Conservation (phyloP, 1,140 invertebrate species). For the Gonioctena quinquepunctata region DNA sequence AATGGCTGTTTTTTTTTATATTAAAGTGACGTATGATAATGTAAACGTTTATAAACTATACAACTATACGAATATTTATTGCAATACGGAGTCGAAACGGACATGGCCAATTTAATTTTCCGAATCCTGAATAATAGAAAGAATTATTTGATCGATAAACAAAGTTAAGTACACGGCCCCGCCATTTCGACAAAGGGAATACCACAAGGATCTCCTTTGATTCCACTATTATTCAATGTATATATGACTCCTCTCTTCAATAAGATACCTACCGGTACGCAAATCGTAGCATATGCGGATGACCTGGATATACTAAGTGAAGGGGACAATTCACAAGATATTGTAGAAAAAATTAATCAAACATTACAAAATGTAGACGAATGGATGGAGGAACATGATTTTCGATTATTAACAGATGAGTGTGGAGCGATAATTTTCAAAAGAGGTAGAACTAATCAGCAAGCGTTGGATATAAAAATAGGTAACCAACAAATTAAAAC, state of each 20-base stretch:
- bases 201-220: constrained; percentile 20
- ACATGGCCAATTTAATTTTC: constrained; percentile 7
- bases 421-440: constrained; percentile 2
- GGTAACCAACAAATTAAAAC: not conserved
- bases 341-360: not conserved
- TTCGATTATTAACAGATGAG: not conserved
- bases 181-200: not conserved
- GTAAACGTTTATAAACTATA: constrained; percentile 3
- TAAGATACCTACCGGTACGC: not conserved
- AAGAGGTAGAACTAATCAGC: not conserved
- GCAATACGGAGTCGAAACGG: not conserved
- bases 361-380: not conserved
- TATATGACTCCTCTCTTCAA: constrained; percentile 4
- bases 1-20: constrained; percentile 16
- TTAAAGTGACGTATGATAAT: constrained; percentile 9
- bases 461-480: not conserved
- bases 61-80: constrained; percentile 13
- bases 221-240: constrained; percentile 25
- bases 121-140: not conserved
- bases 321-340: not conserved
- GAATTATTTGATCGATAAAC: not conserved
- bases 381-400: constrained; percentile 2
- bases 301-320: constrained; percentile 14
- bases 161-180: not conserved
- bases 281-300: constrained; percentile 28